Conservation (phyloP, 2,797 vertebrate species). For the Echeneis naucrates region DNA sequence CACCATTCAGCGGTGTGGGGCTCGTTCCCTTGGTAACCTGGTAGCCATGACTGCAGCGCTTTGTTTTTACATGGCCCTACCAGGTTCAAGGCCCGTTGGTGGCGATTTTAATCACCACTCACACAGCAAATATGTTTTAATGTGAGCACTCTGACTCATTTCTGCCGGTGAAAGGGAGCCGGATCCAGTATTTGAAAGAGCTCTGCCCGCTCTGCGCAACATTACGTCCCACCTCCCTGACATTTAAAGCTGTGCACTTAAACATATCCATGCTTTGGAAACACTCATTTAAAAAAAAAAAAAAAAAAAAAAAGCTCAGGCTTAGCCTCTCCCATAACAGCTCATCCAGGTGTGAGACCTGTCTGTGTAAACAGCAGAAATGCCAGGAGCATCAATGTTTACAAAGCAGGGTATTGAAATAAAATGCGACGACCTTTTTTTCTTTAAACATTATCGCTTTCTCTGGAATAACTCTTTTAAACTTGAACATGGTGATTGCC, state of each 20-base stretch:
- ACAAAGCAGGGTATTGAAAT: conserved; percentile 11
- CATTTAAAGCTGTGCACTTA: conserved; percentile 30
- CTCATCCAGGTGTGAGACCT: conserved; percentile 34
- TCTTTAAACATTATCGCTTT: conserved; percentile 18
- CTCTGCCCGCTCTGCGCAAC: conserved; percentile 32
- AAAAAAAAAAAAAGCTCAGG: not conserved
- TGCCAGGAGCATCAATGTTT: conserved; percentile 19
- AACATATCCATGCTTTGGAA: conserved; percentile 24
- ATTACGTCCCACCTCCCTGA: conserved; percentile 36
- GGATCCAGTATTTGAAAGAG: conserved; percentile 12
- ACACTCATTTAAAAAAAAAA: conserved; percentile 10
- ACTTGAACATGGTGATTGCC: conserved; percentile 8
- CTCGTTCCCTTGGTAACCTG: conserved; percentile 72
- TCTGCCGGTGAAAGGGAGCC: conserved; percentile 31
- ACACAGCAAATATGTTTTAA: conserved; percentile 53
- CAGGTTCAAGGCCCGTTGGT: conserved; percentile 32
- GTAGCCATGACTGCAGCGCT: conserved; percentile 65
- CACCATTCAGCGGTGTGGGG: conserved; percentile 16
- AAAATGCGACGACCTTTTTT: conserved; percentile 16
- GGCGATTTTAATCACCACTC: conserved; percentile 59
- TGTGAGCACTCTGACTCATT: conserved; percentile 63
- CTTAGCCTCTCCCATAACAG: conserved; percentile 30
- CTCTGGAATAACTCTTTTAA: not conserved
- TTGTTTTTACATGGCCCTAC: conserved; percentile 56
- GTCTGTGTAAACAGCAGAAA: conserved; percentile 29